Base-by-base conservation (phyloP, 2,113 vertebrate genomes). In the Toxotes chatareus region DNA sequence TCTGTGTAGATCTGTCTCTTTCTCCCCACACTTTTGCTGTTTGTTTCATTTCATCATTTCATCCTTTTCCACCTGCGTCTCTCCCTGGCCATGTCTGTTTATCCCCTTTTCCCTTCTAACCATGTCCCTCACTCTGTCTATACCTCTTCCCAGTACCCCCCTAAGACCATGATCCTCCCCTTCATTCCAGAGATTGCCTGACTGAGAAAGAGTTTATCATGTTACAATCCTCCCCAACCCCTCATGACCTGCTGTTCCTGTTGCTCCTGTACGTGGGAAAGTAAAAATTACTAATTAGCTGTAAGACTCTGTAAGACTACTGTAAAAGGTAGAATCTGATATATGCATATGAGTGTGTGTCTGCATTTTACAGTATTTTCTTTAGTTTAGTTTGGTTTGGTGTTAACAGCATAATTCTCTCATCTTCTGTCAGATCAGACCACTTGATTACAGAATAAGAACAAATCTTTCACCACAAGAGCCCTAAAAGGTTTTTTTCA, bases 181-280 rank as follows among this genome's bases (percentile, higher is more conserved):
- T 81, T 90, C 84, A 89, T 88, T 87, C 82, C 91, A 60, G 75
- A 84, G 76, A 47, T 3, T 2, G 31, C 51, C 72, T 78, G 55
- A 72, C 79, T 78, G 79, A 88, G 76, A 80, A 31, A 56, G 56
- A 72, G 76, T 88, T 85, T 76, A 89, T 90, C 84, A 67, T 56
- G 57, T 57, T 67, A 34, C 34, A 34, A 69, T 77, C 88, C 84
- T 84, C 78, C 82, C 74, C 21, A 32, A 59, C 40, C 56, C 74
- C 70, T 31, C 51, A 10, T 59, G 74, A 80, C 76, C 70, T 63
- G 27, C 32, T 76, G 31, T 23, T 86, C 67, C 79, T 69, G 4
- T 31, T 59, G 31, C 79, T 84, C 79, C 81, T 72, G 36, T 80
- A 77, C 8, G 16, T 83, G 78, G 59, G 78, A 88, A 90, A 71